Percentiles rank a stretch among this genome's conserved stretches.
These are phyloP conservation scores for Mohoua ochrocephala DNA, from an alignment of 2,113 vertebrate genomes.

Conservation along the genomic window DNA sequence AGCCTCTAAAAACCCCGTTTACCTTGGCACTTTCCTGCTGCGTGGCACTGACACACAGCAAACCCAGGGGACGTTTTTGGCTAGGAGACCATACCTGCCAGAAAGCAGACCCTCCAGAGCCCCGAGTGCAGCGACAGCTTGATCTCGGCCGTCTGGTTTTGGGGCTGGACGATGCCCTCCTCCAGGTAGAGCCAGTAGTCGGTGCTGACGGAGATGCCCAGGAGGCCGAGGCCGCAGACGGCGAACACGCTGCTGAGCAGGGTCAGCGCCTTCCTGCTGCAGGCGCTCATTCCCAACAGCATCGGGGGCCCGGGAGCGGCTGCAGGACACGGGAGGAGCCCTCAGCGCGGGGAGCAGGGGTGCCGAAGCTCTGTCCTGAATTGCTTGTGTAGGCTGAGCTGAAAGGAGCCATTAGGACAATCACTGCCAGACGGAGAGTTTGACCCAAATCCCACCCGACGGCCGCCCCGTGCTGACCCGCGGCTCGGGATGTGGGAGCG, in stretches of 20 bases:
- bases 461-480: rapidly evolving
- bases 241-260: constrained; percentile 92
- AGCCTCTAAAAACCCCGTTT: not conserved
- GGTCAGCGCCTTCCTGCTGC: constrained; percentile 89
- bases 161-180: constrained; percentile 84
- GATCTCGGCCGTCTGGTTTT: constrained; percentile 87
- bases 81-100: constrained; percentile 74
- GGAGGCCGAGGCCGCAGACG: constrained; percentile 86
- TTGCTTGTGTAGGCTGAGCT: not conserved
- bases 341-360: not conserved
- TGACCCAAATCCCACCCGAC: not conserved
- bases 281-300: constrained; percentile 78
- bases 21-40: not conserved
- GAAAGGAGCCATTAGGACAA: not conserved
- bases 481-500: rapidly evolving
- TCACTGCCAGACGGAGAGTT: not conserved
- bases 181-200: constrained; percentile 98
- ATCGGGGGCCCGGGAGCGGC: not conserved
- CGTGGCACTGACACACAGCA: rapidly evolving
- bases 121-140: constrained; percentile 90
- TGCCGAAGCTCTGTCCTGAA: not conserved
- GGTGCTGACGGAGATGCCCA: constrained; percentile 91
- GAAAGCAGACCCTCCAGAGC: constrained; percentile 94
- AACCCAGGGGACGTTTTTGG: rapidly evolving
- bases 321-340: not conserved